A percentile compares a stretch with the other conserved stretches of the same genome.
phyloP scores from a whole-genome alignment of 2,888 invertebrate species.

The Stratiomys singularior region DNA sequence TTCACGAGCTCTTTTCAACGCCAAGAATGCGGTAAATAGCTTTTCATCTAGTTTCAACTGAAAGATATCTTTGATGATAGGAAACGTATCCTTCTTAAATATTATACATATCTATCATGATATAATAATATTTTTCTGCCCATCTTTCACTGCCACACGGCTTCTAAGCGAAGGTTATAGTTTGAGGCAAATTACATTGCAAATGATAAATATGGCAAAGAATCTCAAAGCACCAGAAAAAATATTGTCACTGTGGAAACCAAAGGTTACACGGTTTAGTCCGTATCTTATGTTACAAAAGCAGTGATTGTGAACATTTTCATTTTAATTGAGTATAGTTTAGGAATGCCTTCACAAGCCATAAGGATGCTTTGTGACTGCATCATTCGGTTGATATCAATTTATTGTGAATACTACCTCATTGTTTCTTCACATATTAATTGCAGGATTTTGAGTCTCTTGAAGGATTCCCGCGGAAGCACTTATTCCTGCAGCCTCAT shows the following conservation, averaged over 20 bases:
- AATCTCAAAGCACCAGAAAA: background rate
- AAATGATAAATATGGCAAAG: conserved; percentile 30
- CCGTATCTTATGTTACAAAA: too few species aligned
- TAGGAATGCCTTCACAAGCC: too few species aligned
- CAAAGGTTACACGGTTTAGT: background rate
- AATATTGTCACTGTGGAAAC: background rate
- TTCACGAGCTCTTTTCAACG: conserved; percentile 7
- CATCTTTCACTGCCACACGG: background rate
- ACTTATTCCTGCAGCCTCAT: too few species aligned
- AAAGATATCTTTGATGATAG: conserved; percentile 37
- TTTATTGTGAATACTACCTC: too few species aligned
- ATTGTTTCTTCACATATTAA: too few species aligned
- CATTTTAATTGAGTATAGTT: too few species aligned
- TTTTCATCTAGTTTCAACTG: conserved; percentile 11
- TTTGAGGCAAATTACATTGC: conserved; percentile 16
- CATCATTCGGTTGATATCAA: too few species aligned
- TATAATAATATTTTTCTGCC: conserved; percentile 17
- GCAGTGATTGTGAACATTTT: too few species aligned
- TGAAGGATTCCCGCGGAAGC: too few species aligned
- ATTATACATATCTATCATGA: conserved; percentile 11
- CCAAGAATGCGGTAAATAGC: conserved; percentile 24
- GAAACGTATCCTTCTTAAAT: conserved; percentile 30
- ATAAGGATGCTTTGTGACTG: too few species aligned
- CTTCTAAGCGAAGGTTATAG: conserved; percentile 3
- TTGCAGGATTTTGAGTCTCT: too few species aligned